A percentile compares a stretch with the other conserved stretches of the same genome.
phyloP scores from a whole-genome alignment of 35 echinoderm and acorn worm species.

The Hemicentrotus pulcherrimus region DNA sequence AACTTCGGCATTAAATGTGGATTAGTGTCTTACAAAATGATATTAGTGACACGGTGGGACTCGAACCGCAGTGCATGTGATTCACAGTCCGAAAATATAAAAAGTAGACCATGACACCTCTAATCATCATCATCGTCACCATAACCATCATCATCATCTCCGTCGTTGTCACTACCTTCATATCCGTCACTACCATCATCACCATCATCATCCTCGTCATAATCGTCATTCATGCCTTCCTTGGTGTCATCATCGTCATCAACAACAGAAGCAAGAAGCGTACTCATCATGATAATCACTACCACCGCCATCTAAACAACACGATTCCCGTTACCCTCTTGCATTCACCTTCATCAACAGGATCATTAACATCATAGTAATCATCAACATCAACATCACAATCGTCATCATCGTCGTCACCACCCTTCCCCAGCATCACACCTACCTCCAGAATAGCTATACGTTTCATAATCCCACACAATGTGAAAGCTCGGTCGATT shows the following conservation, averaged over 20 bases:
- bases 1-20: too few species aligned
- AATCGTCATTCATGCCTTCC: background rate
- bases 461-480: slow-evolving; percentile 46
- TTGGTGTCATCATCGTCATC: background rate
- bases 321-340: background rate
- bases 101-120: too few species aligned
- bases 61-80: too few species aligned
- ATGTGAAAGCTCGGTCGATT: slow-evolving; percentile 64
- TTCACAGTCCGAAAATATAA: too few species aligned
- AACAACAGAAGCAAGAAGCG: background rate
- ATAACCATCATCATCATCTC: too few species aligned
- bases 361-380: too few species aligned
- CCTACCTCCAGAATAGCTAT: background rate
- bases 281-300: background rate
- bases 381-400: background rate
- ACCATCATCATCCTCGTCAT: too few species aligned
- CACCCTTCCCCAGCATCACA: background rate
- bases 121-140: too few species aligned
- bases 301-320: background rate
- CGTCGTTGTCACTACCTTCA: too few species aligned
- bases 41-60: too few species aligned
- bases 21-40: too few species aligned
- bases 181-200: too few species aligned
- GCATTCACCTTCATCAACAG: background rate
- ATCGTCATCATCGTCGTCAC: background rate